phyloP scores from a whole-genome alignment of 2,797 vertebrate genomes.

The Fundulus diaphanus region DNA sequence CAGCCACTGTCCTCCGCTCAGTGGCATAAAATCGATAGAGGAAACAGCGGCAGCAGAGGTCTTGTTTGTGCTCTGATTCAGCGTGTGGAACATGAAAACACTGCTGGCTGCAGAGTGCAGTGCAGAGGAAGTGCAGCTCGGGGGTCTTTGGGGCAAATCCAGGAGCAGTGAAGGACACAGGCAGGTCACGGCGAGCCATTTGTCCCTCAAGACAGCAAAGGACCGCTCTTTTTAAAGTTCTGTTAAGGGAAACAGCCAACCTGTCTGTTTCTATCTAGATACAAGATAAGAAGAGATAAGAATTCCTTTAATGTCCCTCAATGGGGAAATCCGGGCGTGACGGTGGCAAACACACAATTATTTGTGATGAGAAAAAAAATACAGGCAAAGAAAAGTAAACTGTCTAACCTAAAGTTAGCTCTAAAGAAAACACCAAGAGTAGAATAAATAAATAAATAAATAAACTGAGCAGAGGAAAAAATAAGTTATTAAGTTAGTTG shows the following conservation, averaged over 20 bases:
- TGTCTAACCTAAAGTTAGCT: too few species aligned
- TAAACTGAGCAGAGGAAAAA: too few species aligned
- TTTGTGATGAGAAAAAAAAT: too few species aligned
- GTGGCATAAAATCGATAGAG: slow-evolving; percentile 23
- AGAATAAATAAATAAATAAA: too few species aligned
- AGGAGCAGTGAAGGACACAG: slow-evolving; percentile 62
- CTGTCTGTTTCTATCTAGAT: too few species aligned
- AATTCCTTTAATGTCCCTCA: too few species aligned
- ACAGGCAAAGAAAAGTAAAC: too few species aligned
- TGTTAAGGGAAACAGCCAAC: slow-evolving; percentile 4
- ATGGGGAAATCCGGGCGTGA: too few species aligned
- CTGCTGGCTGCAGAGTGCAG: slow-evolving; percentile 39
- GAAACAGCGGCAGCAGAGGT: slow-evolving; percentile 25
- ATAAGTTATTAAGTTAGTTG: too few species aligned
- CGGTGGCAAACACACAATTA: too few species aligned
- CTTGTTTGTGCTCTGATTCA: slow-evolving; percentile 24
- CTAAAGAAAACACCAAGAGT: too few species aligned
- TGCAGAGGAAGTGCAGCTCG: slow-evolving; percentile 41
- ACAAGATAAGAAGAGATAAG: too few species aligned
- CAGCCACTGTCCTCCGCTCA: slow-evolving; percentile 22
- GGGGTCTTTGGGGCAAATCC: slow-evolving; percentile 57
- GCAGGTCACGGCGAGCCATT: slow-evolving; percentile 61
- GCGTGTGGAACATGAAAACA: slow-evolving; percentile 34
- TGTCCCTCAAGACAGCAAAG: slow-evolving; percentile 54
- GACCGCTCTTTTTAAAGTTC: slow-evolving; percentile 36